Evolutionary conservation across 2,888 invertebrate genomes (phyloP).

Genomic region (Lampropteryx suffumata): DNA sequence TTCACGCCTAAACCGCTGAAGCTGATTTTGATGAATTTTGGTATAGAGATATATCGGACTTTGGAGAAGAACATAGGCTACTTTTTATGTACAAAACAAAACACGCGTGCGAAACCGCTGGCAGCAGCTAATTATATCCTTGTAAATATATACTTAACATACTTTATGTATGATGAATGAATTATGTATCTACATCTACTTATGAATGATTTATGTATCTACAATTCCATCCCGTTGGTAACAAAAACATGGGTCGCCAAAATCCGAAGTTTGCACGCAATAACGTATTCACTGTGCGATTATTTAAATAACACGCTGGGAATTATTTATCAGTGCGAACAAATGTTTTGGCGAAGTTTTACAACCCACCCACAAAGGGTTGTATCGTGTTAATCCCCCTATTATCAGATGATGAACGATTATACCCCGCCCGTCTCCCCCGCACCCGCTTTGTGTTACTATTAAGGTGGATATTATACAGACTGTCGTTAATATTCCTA

Average conservation of each 20-base stretch:
- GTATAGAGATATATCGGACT: too few relatives aligned
- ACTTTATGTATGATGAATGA: too few relatives aligned
- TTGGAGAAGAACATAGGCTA: too few relatives aligned
- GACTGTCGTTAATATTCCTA: slow-evolving; percentile 59
- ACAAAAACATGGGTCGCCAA: slow-evolving; percentile 21
- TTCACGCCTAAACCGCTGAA: too few relatives aligned
- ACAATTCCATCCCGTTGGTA: background rate
- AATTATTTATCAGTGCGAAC: slow-evolving; percentile 57
- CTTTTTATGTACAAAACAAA: too few relatives aligned
- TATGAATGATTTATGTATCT: too few relatives aligned
- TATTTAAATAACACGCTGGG: slow-evolving; percentile 46
- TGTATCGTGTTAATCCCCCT: slow-evolving; percentile 72
- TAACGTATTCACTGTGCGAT: slow-evolving; percentile 53
- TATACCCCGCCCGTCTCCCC: slow-evolving; percentile 37
- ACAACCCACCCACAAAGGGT: slow-evolving; percentile 73
- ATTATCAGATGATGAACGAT: slow-evolving; percentile 73
- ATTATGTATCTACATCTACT: too few relatives aligned
- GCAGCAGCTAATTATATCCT: too few relatives aligned
- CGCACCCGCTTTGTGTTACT: slow-evolving; percentile 37
- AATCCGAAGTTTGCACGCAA: slow-evolving; percentile 28
- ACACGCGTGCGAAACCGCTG: too few relatives aligned
- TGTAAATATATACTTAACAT: too few relatives aligned
- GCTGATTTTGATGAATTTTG: too few relatives aligned
- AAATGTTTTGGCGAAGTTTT: slow-evolving; percentile 74
- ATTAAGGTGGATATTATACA: slow-evolving; percentile 63